phyloP scores from a whole-genome alignment of 2,113 vertebrate genomes.

The Mus pahari region DNA sequence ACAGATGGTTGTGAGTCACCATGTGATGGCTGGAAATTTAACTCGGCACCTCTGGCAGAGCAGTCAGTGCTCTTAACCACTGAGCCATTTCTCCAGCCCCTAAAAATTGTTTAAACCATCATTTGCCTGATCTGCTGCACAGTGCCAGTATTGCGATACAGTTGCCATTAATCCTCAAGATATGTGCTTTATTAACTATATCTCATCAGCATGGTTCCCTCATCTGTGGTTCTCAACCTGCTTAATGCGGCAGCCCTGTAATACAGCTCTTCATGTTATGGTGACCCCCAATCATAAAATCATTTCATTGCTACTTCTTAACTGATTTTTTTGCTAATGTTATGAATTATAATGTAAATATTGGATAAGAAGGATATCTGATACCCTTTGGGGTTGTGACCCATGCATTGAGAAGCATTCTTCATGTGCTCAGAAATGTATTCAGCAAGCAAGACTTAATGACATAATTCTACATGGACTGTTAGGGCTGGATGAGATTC shows the following conservation, averaged over 20 bases:
- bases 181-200: slow-evolving; percentile 46
- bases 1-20: no score
- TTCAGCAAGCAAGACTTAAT: not conserved
- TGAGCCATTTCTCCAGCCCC: no score
- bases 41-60: no score
- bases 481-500: not conserved
- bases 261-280: not conserved
- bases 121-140: not conserved
- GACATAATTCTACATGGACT: slow-evolving; percentile 21
- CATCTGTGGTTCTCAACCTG: not conserved
- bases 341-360: not conserved
- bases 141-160: not conserved
- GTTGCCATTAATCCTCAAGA: slow-evolving; percentile 24
- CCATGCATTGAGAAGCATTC: not conserved
- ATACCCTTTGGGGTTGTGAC: not conserved
- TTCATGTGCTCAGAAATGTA: not conserved
- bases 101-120: not conserved
- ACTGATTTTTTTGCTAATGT: not conserved
- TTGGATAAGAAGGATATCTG: not conserved
- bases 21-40: no score
- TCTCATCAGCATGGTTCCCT: slow-evolving; percentile 23
- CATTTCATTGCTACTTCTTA: not conserved
- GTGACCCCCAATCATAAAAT: not conserved
- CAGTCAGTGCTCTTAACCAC: no score
- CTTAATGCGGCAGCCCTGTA: not conserved